These are phyloP conservation scores for Hystrix cristata DNA, from an alignment of 2,113 vertebrate species.

Conservation along the genomic window DNA sequence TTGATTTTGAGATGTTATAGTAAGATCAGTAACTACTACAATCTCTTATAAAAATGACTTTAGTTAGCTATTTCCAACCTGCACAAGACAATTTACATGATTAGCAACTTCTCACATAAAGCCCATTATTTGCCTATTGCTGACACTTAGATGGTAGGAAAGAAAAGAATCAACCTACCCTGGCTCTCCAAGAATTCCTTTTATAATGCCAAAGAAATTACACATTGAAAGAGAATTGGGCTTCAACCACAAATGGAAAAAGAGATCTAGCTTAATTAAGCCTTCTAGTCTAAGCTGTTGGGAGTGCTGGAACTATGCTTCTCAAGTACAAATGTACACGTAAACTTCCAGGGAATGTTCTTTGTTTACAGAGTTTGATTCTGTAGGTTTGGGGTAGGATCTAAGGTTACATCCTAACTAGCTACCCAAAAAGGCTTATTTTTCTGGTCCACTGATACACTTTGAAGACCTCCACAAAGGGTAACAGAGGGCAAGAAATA, in stretches of 20 bases:
- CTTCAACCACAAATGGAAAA: slow-evolving; percentile 23
- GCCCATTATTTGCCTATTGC: neutral
- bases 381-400: neutral
- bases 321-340: neutral
- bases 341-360: neutral
- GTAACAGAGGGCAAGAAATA: neutral
- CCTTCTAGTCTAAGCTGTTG: neutral
- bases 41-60: neutral
- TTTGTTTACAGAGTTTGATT: neutral
- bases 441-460: neutral
- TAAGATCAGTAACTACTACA: neutral
- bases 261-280: neutral
- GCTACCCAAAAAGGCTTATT: neutral
- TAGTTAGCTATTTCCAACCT: slow-evolving; percentile 22
- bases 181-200: slow-evolving; percentile 20
- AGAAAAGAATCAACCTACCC: neutral
- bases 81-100: neutral
- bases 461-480: neutral
- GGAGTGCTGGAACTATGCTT: neutral
- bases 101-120: slow-evolving; percentile 32
- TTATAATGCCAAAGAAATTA: slow-evolving; percentile 9
- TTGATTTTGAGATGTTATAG: neutral
- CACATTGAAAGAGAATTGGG: slow-evolving; percentile 37
- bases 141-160: neutral
- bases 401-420: neutral